These are phyloP conservation scores for Morus bassanus DNA, from an alignment of 2,797 vertebrate genomes.

Conservation along the genomic window DNA sequence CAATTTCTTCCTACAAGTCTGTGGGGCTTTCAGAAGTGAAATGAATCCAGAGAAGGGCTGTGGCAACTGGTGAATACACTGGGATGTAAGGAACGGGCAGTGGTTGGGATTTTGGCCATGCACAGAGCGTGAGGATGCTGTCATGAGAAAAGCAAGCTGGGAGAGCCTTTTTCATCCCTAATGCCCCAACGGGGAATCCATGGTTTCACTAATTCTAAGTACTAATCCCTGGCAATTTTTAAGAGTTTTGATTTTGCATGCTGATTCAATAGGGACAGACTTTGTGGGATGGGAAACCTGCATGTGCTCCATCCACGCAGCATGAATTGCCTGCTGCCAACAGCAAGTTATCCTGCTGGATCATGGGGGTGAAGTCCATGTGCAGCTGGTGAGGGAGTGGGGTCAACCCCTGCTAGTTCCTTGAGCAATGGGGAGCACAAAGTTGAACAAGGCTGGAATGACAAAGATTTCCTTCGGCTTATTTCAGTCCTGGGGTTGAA, in stretches of 20 bases:
- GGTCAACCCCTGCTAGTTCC: rapidly evolving
- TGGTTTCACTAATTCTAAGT: neutral
- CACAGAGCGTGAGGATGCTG: neutral
- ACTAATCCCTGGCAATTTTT: neutral
- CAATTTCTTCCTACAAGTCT: neutral
- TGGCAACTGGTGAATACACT: no score
- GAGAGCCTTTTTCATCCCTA: neutral
- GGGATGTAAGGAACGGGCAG: neutral
- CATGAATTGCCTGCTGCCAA: rapidly evolving
- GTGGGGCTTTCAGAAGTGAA: neutral
- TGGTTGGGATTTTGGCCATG: neutral
- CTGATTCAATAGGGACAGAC: neutral
- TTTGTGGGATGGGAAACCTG: neutral
- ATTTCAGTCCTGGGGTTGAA: neutral
- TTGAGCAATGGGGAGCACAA: neutral
- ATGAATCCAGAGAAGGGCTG: neutral
- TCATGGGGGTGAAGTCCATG: neutral
- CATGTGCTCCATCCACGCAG: neutral
- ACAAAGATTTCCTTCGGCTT: neutral
- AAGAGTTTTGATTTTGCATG: neutral
- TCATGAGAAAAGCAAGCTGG: neutral
- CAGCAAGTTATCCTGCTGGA: rapidly evolving
- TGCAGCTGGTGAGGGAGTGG: neutral
- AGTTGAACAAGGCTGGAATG: neutral
- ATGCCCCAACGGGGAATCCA: rapidly evolving